Percentiles rank a stretch among this genome's conserved stretches.
These are phyloP conservation scores for Leuctra nigra DNA, from an alignment of 2,888 invertebrate genomes.

Conservation along the genomic window DNA sequence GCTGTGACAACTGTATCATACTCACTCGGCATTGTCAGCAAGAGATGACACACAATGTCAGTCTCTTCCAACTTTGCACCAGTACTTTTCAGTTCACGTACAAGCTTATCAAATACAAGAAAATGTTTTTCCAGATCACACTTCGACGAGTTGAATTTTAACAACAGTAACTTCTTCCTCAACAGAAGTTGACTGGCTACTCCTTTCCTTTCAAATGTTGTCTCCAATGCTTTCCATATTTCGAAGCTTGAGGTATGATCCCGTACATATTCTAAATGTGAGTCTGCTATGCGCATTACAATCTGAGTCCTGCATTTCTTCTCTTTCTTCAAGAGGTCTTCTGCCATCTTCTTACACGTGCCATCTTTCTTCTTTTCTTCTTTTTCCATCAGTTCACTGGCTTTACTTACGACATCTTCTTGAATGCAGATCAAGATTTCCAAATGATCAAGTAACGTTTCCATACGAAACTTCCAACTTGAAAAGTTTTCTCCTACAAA, in stretches of 20 bases:
- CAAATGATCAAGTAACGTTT: too few species aligned
- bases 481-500: neutral
- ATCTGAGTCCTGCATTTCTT: neutral
- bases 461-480: too few species aligned
- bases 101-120: neutral
- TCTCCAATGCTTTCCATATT: neutral
- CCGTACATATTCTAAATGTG: neutral
- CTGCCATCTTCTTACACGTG: neutral
- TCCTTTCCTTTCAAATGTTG: neutral
- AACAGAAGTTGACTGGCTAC: neutral
- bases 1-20: neutral
- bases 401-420: neutral
- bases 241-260: neutral
- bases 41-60: slow-evolving; percentile 13
- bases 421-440: neutral
- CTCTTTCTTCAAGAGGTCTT: neutral
- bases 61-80: slow-evolving; percentile 9
- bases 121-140: neutral
- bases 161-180: neutral
- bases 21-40: neutral
- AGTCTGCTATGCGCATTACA: neutral
- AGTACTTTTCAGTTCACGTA: neutral
- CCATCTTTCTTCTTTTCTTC: neutral
- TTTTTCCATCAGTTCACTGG: neutral
- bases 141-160: neutral